Evolutionary conservation across 2,888 invertebrate genomes (phyloP), one percentile per base, ranked within the genome.

Genomic region (Baronia brevicornis): DNA sequence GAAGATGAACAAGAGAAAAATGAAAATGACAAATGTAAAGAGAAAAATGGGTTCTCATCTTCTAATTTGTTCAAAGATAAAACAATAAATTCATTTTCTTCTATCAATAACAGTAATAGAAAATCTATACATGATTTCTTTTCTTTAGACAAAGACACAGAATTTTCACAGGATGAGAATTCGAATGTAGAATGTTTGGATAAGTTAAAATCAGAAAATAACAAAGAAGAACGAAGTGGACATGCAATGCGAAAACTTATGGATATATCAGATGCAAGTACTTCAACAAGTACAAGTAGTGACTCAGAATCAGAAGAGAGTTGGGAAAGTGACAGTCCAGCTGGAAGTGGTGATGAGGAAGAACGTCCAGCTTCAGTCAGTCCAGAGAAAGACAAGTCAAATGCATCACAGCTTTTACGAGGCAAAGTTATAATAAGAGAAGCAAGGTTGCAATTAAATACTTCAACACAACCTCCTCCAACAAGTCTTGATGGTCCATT

Each of bases 401-500:
- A 68, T 36, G 64, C 78, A 36, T 84, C 84, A 21, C 87, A 87
- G 44, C 58, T 87, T 22, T 69, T 85, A 13, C 86, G 89, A 49
- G 89, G 90, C 5, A 90, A 90, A 64, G 89, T 91, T 11, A 89
- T 91, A 35, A 84, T 91, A 29, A 82, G 91, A 39, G 90, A 91
- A 63, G 90, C 90, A 5, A 84, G 90, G 47, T 68, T 91, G 36
- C 90, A 90, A 49, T 63, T 90, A 36, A 88, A 86, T 52, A 70
- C 79, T 29, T 67, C 74, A 5, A 49, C 71, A 45, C 63, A 71
- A 50, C 58, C 80, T 43, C 56, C 71, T n/a, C n/a, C n/a, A 15
- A 61, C 74, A 24, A 86, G 86, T 6, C 60, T 88, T 26, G 90
- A 90, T 72, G 91, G 91, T 27, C 91, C 91, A 29, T 91, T 91